Percentiles rank a stretch among this genome's conserved stretches.
Evolutionary conservation across 2,113 vertebrate genomes (phyloP).

Genomic region (Edolisoma coerulescens): DNA sequence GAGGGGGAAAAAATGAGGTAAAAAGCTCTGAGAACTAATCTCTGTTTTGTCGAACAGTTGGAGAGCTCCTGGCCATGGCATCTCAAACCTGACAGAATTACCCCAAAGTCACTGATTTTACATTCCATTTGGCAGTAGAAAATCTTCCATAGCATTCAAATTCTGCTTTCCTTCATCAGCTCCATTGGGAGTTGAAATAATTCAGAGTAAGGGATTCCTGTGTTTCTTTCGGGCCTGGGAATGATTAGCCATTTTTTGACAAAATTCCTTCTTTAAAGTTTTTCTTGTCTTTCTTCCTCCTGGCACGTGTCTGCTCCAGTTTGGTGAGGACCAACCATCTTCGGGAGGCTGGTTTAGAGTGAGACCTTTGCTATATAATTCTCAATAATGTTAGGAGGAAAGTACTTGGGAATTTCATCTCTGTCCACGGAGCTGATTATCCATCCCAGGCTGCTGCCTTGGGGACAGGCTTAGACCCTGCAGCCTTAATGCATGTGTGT

Average conservation of each 20-base stretch:
- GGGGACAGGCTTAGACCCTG: conserved; percentile 14
- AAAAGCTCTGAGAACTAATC: conserved; percentile 38
- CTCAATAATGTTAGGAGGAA: background rate
- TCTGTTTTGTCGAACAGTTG: conserved; percentile 50
- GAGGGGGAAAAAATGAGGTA: background rate
- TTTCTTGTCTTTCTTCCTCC: background rate
- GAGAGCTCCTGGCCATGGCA: conserved; percentile 18
- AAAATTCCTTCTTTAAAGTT: background rate
- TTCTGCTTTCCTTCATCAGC: conserved; percentile 12
- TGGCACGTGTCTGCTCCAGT: background rate
- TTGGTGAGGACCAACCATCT: background rate
- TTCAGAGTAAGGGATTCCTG: background rate
- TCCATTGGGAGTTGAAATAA: conserved; percentile 16
- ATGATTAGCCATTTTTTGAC: background rate
- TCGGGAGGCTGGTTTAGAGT: background rate
- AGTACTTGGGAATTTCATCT: background rate
- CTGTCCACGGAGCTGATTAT: conserved; percentile 23
- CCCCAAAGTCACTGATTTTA: conserved; percentile 33
- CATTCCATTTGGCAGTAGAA: conserved; percentile 36
- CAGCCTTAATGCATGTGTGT: background rate
- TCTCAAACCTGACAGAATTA: conserved; percentile 26
- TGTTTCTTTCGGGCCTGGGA: background rate
- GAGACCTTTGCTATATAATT: background rate
- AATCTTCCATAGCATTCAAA: conserved; percentile 8
- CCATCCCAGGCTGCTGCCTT: background rate